Base-by-base conservation (phyloP, 2,888 invertebrate genomes). In the Ennomos quercinarius region DNA sequence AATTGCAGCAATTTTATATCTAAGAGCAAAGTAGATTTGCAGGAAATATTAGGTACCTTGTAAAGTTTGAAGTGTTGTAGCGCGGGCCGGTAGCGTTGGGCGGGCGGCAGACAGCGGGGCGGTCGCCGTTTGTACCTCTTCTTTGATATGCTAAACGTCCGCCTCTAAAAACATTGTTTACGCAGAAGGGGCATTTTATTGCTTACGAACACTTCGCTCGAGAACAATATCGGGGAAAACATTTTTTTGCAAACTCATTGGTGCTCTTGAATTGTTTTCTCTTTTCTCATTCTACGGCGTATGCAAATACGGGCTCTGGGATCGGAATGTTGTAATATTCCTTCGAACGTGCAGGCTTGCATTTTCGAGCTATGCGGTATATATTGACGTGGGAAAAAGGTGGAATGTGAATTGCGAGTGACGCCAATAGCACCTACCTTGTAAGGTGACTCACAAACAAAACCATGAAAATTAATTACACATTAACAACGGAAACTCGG, bases 91-190 rank as follows among this genome's bases (percentile, higher is more conserved):
- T 38, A n/a, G 54, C 52, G 60, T 42, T 51, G 48, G 45, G 36
- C 54, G 50, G 57, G 53, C 34, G 49, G 61, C 55, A 61, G 67
- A 64, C 70, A 67, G 71, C 60, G 67, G 61, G 56, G 63, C 51
- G 68, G 65, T 65, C 67, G 58, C 27, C 49, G 67, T 66, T 72
- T 66, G 59, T 69, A 68, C 67, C 65, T 67, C 64, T 74, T 75
- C 81, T 84, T 83, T 82, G 84, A 82, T 74, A 85, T 84, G 82
- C 78, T 81, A 84, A 85, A 78, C 78, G 71, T 68, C 78, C 67
- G 73, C 74, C 70, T 70, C 72, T 71, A 78, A 75, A 71, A 78
- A 81, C 80, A 78, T 76, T 83, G 84, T 81, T 83, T 80, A 71
- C 72, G 68, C 69, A 71, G 73, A 70, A 73, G 64, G 73, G 75